phyloP scores from a whole-genome alignment of 1,140 invertebrate species.

The Holcopasites calliopsidis region DNA sequence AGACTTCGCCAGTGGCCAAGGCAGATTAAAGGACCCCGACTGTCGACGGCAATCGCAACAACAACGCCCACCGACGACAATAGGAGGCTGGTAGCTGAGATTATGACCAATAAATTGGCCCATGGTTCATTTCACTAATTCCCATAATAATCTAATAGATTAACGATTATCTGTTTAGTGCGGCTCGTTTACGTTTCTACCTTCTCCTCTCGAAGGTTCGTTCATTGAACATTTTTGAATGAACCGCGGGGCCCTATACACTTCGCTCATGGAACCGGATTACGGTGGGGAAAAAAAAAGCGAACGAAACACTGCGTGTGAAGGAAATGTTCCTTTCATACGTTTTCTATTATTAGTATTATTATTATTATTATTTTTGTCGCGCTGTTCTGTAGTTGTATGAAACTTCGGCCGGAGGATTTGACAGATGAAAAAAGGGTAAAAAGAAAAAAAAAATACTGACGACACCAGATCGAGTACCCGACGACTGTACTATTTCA shows the following conservation, averaged over 20 bases:
- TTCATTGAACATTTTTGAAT: conserved; percentile 48
- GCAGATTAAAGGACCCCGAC: conserved; percentile 69
- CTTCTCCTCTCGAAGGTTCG: neutral
- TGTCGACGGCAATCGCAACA: conserved; percentile 54
- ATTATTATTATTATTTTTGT: neutral
- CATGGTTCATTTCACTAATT: conserved; percentile 79
- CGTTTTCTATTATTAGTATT: too few species aligned
- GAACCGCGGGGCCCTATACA: neutral
- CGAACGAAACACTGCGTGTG: conserved; percentile 7
- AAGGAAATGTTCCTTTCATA: conserved; percentile 15
- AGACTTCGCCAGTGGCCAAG: conserved; percentile 60
- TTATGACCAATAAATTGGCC: conserved; percentile 79
- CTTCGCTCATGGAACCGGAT: conserved; percentile 6
- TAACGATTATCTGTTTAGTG: conserved; percentile 79
- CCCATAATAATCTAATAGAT: conserved; percentile 79
- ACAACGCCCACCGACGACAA: conserved; percentile 65
- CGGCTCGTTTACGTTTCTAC: conserved; percentile 72
- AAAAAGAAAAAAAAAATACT: neutral
- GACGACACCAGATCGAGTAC: neutral
- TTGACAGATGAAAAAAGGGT: too few species aligned
- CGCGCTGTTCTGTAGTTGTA: too few species aligned
- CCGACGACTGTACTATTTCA: conserved; percentile 14
- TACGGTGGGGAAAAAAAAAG: neutral
- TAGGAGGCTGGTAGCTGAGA: conserved; percentile 69
- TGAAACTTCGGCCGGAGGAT: too few species aligned